A percentile compares a stretch with the other conserved stretches of the same genome.
phyloP scores from a whole-genome alignment of 2,888 invertebrate genomes.

The Corbicula japonica region DNA sequence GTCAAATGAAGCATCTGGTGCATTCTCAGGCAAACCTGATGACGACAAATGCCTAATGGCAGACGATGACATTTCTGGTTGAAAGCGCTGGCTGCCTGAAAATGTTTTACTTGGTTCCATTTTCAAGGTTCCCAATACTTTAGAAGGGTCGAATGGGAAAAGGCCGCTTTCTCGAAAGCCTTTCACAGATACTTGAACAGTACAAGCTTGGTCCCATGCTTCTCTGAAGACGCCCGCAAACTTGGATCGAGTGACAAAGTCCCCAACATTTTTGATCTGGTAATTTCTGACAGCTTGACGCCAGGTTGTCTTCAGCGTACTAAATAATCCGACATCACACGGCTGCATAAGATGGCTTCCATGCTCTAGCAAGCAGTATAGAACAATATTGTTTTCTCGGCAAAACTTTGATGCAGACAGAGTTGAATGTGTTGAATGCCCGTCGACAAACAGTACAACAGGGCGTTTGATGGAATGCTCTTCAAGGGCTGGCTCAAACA shows the following conservation, averaged over 20 bases:
- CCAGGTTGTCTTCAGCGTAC: slow-evolving; percentile 53
- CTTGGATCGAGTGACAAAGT: slow-evolving; percentile 29
- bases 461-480: slow-evolving; percentile 13
- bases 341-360: slow-evolving; percentile 60
- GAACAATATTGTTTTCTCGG: slow-evolving; percentile 28
- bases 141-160: too few species aligned
- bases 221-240: slow-evolving; percentile 48
- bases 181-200: too few species aligned
- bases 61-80: too few species aligned
- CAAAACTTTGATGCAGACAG: slow-evolving; percentile 37
- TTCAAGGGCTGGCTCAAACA: slow-evolving; percentile 33
- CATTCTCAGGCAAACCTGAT: too few species aligned
- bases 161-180: too few species aligned
- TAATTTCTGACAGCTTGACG: slow-evolving; percentile 30
- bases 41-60: too few species aligned
- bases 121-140: too few species aligned
- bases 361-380: slow-evolving; percentile 58
- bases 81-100: too few species aligned
- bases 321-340: slow-evolving; percentile 48
- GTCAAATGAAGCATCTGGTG: too few species aligned
- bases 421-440: slow-evolving; percentile 48
- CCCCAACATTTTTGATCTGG: slow-evolving; percentile 22
- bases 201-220: too few species aligned
- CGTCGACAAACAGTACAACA: slow-evolving; percentile 47
- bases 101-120: too few species aligned